Evolutionary conservation across 2,888 invertebrate species (phyloP).

Genomic region (Diloba caeruleocephala): DNA sequence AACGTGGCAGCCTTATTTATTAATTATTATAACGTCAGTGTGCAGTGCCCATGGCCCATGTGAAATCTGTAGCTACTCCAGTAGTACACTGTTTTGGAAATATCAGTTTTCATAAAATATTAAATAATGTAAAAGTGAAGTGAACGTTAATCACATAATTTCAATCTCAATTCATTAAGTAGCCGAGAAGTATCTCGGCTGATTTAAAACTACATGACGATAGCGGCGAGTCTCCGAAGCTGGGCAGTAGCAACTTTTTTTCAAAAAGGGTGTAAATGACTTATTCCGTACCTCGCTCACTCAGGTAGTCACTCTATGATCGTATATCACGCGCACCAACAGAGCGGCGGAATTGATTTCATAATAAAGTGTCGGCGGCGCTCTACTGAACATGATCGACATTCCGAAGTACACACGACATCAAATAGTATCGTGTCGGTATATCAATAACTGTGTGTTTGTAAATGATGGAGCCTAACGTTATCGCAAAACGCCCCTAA

Average conservation of each 20-base stretch:
- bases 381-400: constrained; percentile 18
- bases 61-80: no score
- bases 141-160: background rate
- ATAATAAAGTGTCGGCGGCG: constrained; percentile 25
- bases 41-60: no score
- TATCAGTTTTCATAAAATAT: no score
- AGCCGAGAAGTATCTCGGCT: background rate
- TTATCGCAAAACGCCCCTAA: constrained; percentile 32
- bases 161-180: background rate
- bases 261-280: constrained; percentile 9
- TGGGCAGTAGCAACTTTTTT: background rate
- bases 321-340: constrained; percentile 30
- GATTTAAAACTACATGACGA: background rate
- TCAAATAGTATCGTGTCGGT: background rate
- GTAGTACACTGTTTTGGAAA: no score
- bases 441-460: constrained; percentile 16
- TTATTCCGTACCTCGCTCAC: constrained; percentile 14
- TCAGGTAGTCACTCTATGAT: constrained; percentile 28
- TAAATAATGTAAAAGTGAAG: no score
- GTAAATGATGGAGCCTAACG: constrained; percentile 8
- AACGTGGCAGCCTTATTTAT: no score
- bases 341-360: constrained; percentile 23
- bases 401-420: background rate
- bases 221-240: no score
- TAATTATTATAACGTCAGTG: no score